phyloP scores from a whole-genome alignment of 2,888 invertebrate species.

The Limnephilus auricula region DNA sequence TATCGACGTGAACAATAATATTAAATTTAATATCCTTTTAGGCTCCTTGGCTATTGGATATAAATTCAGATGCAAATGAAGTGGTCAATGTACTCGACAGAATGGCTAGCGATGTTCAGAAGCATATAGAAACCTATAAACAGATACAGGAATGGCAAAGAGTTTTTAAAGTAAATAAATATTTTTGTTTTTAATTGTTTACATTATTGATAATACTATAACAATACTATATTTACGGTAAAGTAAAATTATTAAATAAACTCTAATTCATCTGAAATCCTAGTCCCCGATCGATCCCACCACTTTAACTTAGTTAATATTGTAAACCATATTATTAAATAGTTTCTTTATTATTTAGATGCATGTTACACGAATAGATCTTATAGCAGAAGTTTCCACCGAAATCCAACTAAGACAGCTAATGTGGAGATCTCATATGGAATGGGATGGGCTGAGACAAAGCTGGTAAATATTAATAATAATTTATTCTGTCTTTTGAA shows the following conservation, averaged over 20 bases:
- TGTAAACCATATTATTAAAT: background rate
- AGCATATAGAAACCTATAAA: conserved; percentile 82
- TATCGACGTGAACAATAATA: background rate
- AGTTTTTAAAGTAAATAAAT: conserved; percentile 83
- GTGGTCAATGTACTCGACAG: conserved; percentile 82
- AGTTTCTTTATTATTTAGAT: conserved; percentile 68
- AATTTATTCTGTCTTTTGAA: background rate
- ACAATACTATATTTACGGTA: background rate
- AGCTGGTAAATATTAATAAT: conserved; percentile 79
- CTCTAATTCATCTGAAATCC: background rate
- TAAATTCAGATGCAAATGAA: conserved; percentile 82
- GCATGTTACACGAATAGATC: conserved; percentile 83
- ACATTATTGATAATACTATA: background rate
- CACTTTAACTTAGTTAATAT: background rate
- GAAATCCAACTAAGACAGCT: conserved; percentile 88
- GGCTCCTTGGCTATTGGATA: conserved; percentile 87
- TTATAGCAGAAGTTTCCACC: conserved; percentile 87
- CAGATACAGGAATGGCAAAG: conserved; percentile 90
- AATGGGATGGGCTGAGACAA: conserved; percentile 83
- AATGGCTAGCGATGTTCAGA: conserved; percentile 80
- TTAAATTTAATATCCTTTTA: conserved; percentile 70
- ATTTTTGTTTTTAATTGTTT: background rate
- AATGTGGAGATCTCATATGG: conserved; percentile 87
- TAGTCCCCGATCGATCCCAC: background rate
- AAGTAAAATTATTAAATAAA: background rate